Base-by-base conservation (phyloP, 2,113 vertebrate genomes). In the Hemichromis elongatus region DNA sequence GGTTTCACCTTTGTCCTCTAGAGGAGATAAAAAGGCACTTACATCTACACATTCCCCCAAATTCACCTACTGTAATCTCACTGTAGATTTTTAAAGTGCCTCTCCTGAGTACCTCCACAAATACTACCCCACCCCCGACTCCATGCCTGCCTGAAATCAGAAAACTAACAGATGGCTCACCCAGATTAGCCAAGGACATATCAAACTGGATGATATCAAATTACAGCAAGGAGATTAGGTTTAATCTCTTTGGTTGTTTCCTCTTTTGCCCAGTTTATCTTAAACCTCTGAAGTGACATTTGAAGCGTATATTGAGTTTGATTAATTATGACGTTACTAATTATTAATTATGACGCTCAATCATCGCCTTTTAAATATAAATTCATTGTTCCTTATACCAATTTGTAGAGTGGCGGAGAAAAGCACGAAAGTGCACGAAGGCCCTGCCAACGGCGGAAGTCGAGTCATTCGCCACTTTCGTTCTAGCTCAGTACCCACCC, bases 361-460 rank as follows among this genome's bases (percentile, higher is more conserved):
- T 73, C 9, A 10, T 47, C 68, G 0, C 24, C 42, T 11, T 73
- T 73, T 47, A 53, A 77, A 90, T 88, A 93, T 83, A 88, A 84
- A 91, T 93, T 90, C 55, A 66, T 4, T 54, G 14, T 18, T 83
- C 85, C 92, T 91, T 57, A 14, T 53, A 82, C 77, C 54, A 24
- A 57, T 84, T 94, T 56, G 7, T 91, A 99, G 98, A 95, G 90
- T 93, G 40, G 93, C 96, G 89, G 97, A 97, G 91, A 97, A 96
- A 92, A 90, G 84, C 30, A 96, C 92, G 12, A 97, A 97, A 94
- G 82, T 90, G 86, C 86, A 87, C 1, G 96, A 97, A 63, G 94
- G 95, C 35, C 84, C 90, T 47, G 87, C 91, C 80, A 95, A 91
- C 45, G 93, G 94, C 0, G 95, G 93, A 61, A 89, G 89, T 83